Evolutionary conservation across 37 sponge, comb jelly and placozoan species (phyloP), one percentile per base, ranked within the genome.

Genomic region (Ephydatia muelleri): DNA sequence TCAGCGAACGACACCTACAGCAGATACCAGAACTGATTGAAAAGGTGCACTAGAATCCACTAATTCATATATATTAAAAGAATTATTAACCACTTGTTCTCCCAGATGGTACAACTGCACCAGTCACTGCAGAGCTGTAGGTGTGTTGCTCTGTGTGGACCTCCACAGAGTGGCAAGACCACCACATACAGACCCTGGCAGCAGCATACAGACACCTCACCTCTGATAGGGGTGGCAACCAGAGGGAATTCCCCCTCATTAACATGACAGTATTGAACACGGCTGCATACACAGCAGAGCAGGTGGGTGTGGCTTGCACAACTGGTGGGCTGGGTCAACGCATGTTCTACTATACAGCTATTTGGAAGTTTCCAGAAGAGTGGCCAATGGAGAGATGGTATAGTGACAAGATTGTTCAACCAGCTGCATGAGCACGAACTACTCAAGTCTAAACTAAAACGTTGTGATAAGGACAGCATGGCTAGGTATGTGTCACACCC

Each of bases 21-120:
- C 37, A 65, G 34, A 48, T 67, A 2, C 85, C 87, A 67, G 28
- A 65, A 29, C 33, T 93, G 68, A 39, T 87, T 29, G 81, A 93
- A 9, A 93, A 93, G 88, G 94, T 90, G 65, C 28, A 70, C 68
- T 12, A 8, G 73, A 37, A 25, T 65, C 25, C 65, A 67, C 11
- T 67, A 33, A 25, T 49, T 30, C 8, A 75, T 84, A 68, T 48
- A 47, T 76, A 13, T 19, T 70, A 6, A 3, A 43, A 9, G 3
- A 43, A 43, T 43, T 9, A 43, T 16, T 1, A 43, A 39, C 40
- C 4, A 38, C n/a, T 65, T 8, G 36, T 39, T 37, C 32, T 22
- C 28, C 67, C 73, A 93, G 94, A 67, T 86, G 33, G 67, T 82
- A 37, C 87, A 89, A 49, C 77, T 93, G 2, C 94, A 93, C 73